A percentile compares a stretch with the other conserved stretches of the same genome.
These are phyloP conservation scores for Melierax canorus DNA, from an alignment of 2,113 vertebrate genomes.

Conservation along the genomic window DNA sequence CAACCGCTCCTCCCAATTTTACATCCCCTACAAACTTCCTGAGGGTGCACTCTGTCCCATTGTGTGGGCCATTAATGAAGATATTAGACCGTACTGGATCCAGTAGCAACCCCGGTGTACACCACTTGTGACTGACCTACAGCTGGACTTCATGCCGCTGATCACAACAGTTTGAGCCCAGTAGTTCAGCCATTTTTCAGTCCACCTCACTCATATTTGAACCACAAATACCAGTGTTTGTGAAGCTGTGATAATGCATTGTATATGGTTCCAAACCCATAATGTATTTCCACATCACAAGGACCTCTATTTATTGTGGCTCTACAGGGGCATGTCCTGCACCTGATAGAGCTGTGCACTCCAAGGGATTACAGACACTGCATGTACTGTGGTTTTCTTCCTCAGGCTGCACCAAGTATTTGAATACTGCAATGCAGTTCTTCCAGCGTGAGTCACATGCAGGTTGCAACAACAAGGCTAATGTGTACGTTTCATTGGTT, in stretches of 20 bases:
- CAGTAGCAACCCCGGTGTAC: rapidly evolving
- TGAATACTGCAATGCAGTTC: neutral
- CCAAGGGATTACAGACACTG: neutral
- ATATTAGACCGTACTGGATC: neutral
- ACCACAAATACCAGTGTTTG: neutral
- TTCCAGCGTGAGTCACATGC: neutral
- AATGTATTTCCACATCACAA: neutral
- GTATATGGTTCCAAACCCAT: neutral
- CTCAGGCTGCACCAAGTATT: neutral
- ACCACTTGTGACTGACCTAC: neutral
- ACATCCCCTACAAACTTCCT: neutral
- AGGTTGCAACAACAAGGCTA: neutral
- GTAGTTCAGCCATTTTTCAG: neutral
- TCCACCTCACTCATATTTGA: neutral
- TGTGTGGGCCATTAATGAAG: neutral
- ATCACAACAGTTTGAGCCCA: neutral
- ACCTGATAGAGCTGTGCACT: neutral
- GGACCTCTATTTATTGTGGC: neutral
- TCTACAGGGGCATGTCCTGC: rapidly evolving
- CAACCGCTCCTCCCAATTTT: neutral
- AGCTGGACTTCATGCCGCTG: neutral
- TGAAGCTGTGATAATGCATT: neutral
- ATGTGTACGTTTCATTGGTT: neutral
- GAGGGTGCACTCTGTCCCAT: neutral
- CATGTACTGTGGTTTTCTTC: rapidly evolving